Percentiles rank a stretch among this genome's conserved stretches.
Evolutionary conservation across 2,888 invertebrate genomes (phyloP).

Genomic region (Dorcus parallelipipedus): DNA sequence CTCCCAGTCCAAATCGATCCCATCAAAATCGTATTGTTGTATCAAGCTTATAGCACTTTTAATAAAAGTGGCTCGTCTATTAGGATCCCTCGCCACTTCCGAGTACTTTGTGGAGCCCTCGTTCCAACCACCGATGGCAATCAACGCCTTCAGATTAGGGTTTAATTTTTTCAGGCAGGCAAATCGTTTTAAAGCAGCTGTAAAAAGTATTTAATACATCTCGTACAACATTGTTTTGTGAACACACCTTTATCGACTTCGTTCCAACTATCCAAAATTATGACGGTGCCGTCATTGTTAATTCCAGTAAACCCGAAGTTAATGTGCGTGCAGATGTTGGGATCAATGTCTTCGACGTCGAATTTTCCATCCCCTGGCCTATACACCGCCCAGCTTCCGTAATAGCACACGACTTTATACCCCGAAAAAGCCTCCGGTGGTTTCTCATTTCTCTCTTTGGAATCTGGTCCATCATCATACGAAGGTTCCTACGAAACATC

Average conservation of each 20-base stretch:
- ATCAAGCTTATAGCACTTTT: conserved; percentile 55
- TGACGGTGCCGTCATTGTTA: conserved; percentile 48
- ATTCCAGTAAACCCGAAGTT: conserved; percentile 72
- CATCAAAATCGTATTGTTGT: conserved; percentile 59
- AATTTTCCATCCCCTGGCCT: conserved; percentile 62
- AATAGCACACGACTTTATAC: conserved; percentile 56
- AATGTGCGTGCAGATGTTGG: conserved; percentile 68
- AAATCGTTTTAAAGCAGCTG: too few relatives aligned
- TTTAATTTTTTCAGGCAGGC: neutral
- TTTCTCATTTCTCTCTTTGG: too few relatives aligned
- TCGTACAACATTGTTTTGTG: neutral
- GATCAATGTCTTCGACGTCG: conserved; percentile 62
- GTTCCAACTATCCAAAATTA: conserved; percentile 58
- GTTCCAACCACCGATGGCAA: conserved; percentile 65
- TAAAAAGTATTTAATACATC: too few relatives aligned
- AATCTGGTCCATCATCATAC: neutral
- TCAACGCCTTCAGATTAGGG: conserved; percentile 11
- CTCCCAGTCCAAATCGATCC: conserved; percentile 47
- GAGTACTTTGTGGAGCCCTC: conserved; percentile 45
- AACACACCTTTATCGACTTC: conserved; percentile 54
- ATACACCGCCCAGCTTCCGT: conserved; percentile 72
- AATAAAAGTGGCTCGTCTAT: conserved; percentile 54
- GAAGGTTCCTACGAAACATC: too few relatives aligned
- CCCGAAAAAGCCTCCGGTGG: too few relatives aligned
- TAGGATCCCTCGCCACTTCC: conserved; percentile 41